Base-by-base conservation (phyloP, 1,140 invertebrate genomes). In the Drosophila lini region DNA sequence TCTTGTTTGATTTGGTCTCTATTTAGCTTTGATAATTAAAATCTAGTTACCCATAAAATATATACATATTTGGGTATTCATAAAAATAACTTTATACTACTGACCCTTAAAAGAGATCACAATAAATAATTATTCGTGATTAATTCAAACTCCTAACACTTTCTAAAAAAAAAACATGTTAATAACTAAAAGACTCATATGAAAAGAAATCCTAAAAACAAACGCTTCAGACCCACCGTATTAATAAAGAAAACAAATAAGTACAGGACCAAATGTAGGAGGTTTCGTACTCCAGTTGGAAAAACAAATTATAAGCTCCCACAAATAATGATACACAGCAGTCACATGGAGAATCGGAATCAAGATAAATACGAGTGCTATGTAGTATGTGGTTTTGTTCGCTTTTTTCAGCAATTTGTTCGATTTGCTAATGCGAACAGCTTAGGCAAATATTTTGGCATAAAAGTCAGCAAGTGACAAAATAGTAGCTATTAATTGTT, bases 401-500 rank as follows among this genome's bases (percentile, higher is more conserved):
- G 57, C 25, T 28, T 45, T 73, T 60, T 40, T 57, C 45, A 61
- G 52, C 64, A 85, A 81, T 88, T 88, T 80, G 80, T 79, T 71
- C 60, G 64, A 76, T 77, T 86, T 60, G 79, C 77, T 74, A 73
- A 80, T 84, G 81, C 77, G 53, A 84, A 83, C 61, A 84, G 77
- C 59, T 86, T 86, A 77, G 59, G 60, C 57, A 88, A 88, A 88
- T 88, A 82, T 86, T 86, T 81, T 88, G 79, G 83, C 80, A 73
- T 82, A 76, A 79, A 83, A 76, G 47, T 78, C 31, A 55, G 77
- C 79, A 68, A 69, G 82, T 83, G 82, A 86, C 83, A 86, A 88
- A 86, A 83, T 88, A 88, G 80, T 70, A 68, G 75, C 70, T 74
- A 85, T 85, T 88, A 88, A 85, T 88, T 88, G 82, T 82, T 76